A percentile compares a stretch with the other conserved stretches of the same genome.
These are phyloP conservation scores for Akabosia matsudoensis DNA, from an alignment of 1,140 invertebrate species.

Conservation along the genomic window DNA sequence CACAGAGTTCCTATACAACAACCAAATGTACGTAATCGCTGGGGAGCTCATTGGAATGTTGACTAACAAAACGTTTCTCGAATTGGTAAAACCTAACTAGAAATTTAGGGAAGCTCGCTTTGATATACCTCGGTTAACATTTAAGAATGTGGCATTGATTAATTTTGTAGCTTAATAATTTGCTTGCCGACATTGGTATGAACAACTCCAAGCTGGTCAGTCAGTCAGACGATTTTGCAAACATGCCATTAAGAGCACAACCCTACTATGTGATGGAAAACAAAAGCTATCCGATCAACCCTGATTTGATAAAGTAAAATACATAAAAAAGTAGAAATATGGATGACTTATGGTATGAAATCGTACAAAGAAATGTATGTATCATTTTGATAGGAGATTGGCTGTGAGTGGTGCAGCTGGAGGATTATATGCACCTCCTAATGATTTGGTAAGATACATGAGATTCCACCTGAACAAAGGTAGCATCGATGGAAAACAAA, in stretches of 20 bases:
- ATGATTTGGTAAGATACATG: constrained; percentile 37
- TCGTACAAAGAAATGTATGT: background rate
- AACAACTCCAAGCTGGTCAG: constrained; percentile 2
- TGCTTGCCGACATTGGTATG: constrained; percentile 32
- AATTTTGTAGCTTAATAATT: background rate
- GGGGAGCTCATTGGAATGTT: constrained; percentile 12
- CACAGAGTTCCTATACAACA: constrained; percentile 28
- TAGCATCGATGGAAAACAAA: constrained; percentile 27
- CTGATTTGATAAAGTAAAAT: constrained; percentile 27
- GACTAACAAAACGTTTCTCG: background rate
- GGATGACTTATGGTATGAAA: background rate
- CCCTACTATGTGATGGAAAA: background rate
- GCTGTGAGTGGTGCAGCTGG: constrained; percentile 10
- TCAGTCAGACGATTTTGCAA: constrained; percentile 21
- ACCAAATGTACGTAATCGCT: constrained; percentile 15
- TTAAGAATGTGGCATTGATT: too few species aligned
- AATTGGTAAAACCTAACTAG: background rate
- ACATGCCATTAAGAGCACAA: constrained; percentile 16
- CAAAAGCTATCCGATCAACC: background rate
- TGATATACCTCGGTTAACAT: background rate
- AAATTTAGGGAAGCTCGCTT: background rate
- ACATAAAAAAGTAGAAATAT: background rate
- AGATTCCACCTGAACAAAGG: constrained; percentile 32
- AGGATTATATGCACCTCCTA: constrained; percentile 23
- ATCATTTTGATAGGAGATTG: constrained; percentile 1